A percentile compares a stretch with the other conserved stretches of the same genome.
phyloP scores from a whole-genome alignment of 2,113 vertebrate species.

The Microtus pennsylvanicus region DNA sequence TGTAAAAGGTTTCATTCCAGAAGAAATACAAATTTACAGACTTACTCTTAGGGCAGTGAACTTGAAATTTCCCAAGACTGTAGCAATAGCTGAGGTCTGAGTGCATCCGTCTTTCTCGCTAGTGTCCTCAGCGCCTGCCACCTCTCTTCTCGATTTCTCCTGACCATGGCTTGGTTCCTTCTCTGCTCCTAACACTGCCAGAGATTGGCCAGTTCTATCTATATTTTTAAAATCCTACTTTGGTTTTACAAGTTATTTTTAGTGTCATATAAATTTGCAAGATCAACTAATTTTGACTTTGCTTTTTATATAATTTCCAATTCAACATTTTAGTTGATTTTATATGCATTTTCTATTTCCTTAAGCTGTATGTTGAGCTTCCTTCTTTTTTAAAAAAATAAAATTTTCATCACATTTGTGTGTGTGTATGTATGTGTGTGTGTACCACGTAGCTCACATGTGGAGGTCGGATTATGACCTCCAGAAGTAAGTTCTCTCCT shows the following conservation, averaged over 20 bases:
- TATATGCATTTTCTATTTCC: not conserved
- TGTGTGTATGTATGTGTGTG: not conserved
- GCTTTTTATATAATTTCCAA: slow-evolving; percentile 13
- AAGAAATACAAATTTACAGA: slow-evolving; percentile 64
- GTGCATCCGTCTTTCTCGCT: not conserved
- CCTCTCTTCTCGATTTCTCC: not conserved
- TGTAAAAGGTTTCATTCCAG: slow-evolving; percentile 62
- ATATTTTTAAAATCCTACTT: slow-evolving; percentile 44
- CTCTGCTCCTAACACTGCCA: not conserved
- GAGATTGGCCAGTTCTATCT: not conserved
- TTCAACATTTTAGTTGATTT: not conserved
- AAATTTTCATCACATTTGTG: not conserved
- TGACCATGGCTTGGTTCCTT: not conserved
- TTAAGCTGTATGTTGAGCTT: slow-evolving; percentile 20
- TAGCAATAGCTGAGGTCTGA: slow-evolving; percentile 4
- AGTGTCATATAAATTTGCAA: slow-evolving; percentile 42
- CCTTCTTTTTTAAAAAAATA: not conserved
- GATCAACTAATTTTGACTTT: slow-evolving; percentile 27
- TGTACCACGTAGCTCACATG: not conserved
- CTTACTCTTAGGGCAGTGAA: slow-evolving; percentile 47
- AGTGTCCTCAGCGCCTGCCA: not conserved
- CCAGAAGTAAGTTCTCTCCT: not conserved
- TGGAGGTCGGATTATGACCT: not conserved
- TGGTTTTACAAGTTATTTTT: slow-evolving; percentile 37
- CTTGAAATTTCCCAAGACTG: slow-evolving; percentile 30